Conservation (phyloP, 2,797 vertebrate species). For the Poecilia picta region DNA sequence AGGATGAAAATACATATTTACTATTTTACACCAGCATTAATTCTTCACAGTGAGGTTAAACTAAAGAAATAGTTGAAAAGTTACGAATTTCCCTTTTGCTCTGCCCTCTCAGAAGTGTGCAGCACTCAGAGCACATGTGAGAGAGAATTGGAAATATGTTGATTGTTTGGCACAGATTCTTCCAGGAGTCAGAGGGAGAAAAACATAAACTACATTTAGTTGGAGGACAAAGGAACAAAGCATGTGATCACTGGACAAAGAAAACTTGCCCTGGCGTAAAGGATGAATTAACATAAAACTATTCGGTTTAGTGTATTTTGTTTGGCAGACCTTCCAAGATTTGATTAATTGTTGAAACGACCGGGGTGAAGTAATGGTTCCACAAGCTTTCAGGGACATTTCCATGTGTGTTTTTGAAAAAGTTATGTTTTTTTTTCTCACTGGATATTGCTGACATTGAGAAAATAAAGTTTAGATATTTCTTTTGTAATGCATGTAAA, state of each 20-base stretch:
- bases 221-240: neutral
- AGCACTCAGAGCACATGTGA: conserved; percentile 32
- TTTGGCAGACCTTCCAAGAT: neutral
- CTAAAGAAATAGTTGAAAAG: conserved; percentile 20
- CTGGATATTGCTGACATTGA: neutral
- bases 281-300: neutral
- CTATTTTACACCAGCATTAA: conserved; percentile 2
- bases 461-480: neutral
- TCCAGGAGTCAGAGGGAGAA: conserved; percentile 10
- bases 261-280: conserved; percentile 1
- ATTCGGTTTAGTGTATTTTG: neutral
- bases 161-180: conserved; percentile 16
- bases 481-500: neutral
- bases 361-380: too few species aligned
- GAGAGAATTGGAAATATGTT: conserved; percentile 8
- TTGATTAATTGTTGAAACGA: neutral
- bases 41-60: neutral
- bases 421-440: neutral
- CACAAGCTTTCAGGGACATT: neutral
- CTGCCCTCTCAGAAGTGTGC: conserved; percentile 6
- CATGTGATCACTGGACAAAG: neutral
- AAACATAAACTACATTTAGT: conserved; percentile 20
- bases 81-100: conserved; percentile 5
- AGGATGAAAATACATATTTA: neutral
- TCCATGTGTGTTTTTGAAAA: neutral